Base-by-base conservation (phyloP, 2,113 vertebrate species). In the Sarotherodon lohbergeri region DNA sequence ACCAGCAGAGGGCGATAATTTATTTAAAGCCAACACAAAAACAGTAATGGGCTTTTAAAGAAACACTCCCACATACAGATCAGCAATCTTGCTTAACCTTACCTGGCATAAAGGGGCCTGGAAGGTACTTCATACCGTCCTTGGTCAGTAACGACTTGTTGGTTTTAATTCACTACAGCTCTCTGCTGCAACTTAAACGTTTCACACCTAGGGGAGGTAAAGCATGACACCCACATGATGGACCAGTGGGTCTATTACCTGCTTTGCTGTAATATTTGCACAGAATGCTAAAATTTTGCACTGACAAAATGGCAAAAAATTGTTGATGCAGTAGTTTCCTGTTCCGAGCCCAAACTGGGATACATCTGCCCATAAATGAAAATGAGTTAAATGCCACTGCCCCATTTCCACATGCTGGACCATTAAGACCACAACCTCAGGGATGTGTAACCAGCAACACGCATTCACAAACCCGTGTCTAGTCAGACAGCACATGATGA, bases 51-150 rank as follows among this genome's bases (percentile, higher is more conserved):
- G 9, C 16, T 61, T 61, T 61, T 9, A 63, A 36, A 36, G 17
- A 66, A 66, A 66, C 61, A n/a, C n/a, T n/a, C 32, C 17, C 6
- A 10, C n/a, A 39, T 5, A n/a, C 61, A 39, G 32, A 66, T 39
- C 17, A 66, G 3, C 61, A 39, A 39, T 39, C 1, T 39, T 12
- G 32, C 32, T 36, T 7, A 66, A 36, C 17, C 61, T 66, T 36
- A 63, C 17, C 17, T 0, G 2, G 0, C 16, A 6, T 34, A 63
- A 6, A 36, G 9, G 9, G 7, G 34, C 34, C 34, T 36, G 34
- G 7, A 36, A 36, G 36, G 7, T 36, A 36, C 36, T 36, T 36
- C 36, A 36, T 36, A 36, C 36, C 36, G 9, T 34, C 34, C 34
- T 34, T 34, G 34, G 59, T 4, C 32, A 63, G 34, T 63, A 63